Evolutionary conservation across 1,140 invertebrate genomes (phyloP).

Genomic region (Scaptodrosophila lebanonensis): DNA sequence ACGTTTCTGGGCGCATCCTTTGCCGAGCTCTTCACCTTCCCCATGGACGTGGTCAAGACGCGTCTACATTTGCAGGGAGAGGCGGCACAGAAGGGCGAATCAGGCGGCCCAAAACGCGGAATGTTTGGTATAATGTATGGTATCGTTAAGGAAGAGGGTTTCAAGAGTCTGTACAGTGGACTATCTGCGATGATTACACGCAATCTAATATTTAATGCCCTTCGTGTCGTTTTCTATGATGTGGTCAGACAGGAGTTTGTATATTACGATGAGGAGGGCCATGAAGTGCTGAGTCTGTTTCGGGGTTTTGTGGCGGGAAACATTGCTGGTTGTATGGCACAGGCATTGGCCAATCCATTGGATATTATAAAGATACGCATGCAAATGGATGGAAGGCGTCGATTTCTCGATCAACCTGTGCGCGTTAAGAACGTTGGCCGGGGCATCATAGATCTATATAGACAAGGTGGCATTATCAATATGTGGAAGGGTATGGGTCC

Average conservation of each 20-base stretch:
- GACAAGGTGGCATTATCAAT: background rate
- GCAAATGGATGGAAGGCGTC: slow-evolving; percentile 8
- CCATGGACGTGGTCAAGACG: background rate
- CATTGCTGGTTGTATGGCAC: background rate
- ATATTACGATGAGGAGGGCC: background rate
- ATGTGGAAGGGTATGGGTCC: slow-evolving; percentile 13
- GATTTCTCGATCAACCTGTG: background rate
- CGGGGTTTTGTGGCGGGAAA: background rate
- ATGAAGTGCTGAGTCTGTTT: background rate
- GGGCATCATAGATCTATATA: background rate
- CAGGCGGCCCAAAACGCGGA: background rate
- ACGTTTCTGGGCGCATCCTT: background rate
- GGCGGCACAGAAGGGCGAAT: background rate
- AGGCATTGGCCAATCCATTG: slow-evolving; percentile 11
- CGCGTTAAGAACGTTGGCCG: background rate
- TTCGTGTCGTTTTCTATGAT: background rate
- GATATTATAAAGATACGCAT: slow-evolving; percentile 12
- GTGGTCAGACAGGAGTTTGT: background rate
- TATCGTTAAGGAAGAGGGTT: background rate
- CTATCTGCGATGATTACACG: background rate
- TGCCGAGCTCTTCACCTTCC: background rate
- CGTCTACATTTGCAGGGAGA: background rate
- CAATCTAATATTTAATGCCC: background rate
- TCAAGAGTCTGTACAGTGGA: background rate
- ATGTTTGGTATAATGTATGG: background rate